Base-by-base conservation (phyloP, 2,888 invertebrate genomes). In the Nomada fucata region DNA sequence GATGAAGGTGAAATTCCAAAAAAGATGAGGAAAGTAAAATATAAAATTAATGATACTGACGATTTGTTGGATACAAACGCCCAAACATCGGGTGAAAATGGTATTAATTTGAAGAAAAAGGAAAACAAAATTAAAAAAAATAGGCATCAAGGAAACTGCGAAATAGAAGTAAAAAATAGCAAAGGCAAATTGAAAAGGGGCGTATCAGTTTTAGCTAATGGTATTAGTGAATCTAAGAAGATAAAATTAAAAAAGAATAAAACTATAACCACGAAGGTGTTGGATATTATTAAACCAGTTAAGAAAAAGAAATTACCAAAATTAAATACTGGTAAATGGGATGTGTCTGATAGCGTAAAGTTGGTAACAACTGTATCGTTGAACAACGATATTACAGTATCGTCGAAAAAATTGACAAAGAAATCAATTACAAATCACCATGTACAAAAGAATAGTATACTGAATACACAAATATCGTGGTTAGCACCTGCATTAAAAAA, bases 401-500 rank as follows among this genome's bases (percentile, higher is more conserved):
- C 55, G 18, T 29, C 10, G 23, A 13, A 15, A 11, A 64, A 70
- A 64, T 23, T 15, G 0, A 5, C 10, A 26, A 20, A 59, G 10
- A 52, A 63, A 18, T 55, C 59, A 20, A 2, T 18, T 55, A 42
- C 20, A 13, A 60, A 11, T 15, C 55, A 67, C 4, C 2, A 2
- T 20, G 29, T 13, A 3, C 42, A 61, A 23, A 72, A 76, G n/a
- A 36, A 20, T 50, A 63, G 69, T n/a, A 7, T 20, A n/a, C 2
- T 36, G 0, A 65, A 67, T 47, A 50, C 76, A 44, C 53, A 63
- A 18, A 13, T 47, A 15, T 50, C 76, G 52, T 88, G 88, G 86
- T 77, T 91, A 55, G 79, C 82, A 55, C 89, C 91, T 10, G 89
- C 90, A 42, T 26, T 89, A 23, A 88, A 85, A 18, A 91, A 90